Base-by-base conservation (phyloP, 1,140 invertebrate species). In the Pristionchus pacificus region DNA sequence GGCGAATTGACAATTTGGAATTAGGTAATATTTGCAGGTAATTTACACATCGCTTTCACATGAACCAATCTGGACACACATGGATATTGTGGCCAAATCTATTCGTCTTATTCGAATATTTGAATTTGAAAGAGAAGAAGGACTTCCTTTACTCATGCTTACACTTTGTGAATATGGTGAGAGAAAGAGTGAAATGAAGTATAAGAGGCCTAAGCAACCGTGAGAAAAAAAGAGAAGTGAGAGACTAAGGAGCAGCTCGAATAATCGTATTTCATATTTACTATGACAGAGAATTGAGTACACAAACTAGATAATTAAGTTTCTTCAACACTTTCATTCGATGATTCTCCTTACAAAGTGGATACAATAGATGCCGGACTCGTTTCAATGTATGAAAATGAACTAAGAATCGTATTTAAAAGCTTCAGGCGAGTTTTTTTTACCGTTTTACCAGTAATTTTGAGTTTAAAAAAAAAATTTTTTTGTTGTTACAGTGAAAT, bases 321-420 rank as follows among this genome's bases (percentile, higher is more conserved):
- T 33, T 79, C 74, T 27, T 65, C 70, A 19, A 72, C 74, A 3
- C 65, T 80, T 28, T 76, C 77, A 28, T 68, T 80, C 14, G 76
- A 80, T 70, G 76, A 80, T 66, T 64, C 74, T 32, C 65, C 81
- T 13, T 80, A 72, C 63, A 72, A 73, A 2, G 72, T 78, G n/a
- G 75, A 77, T 49, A 25, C 74, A 13, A 68, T 76, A 60, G 71
- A 68, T 29, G 79, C 75, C 25, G 74, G 75, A 28, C 74, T 84
- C 31, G 72, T 78, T 25, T 74, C 80, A 6, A 80, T 80, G 75
- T 82, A 82, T 69, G 82, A 82, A 55, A 82, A 82, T 70, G 80
- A 84, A 55, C 70, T 82, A 14, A 71, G 69, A 25, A 59, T 82
- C 6, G 78, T 75, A 2, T 82, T 82, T 60, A 68, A 76, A 60